Evolutionary conservation across 1,140 invertebrate species (phyloP).

Genomic region (Mercenaria mercenaria): DNA sequence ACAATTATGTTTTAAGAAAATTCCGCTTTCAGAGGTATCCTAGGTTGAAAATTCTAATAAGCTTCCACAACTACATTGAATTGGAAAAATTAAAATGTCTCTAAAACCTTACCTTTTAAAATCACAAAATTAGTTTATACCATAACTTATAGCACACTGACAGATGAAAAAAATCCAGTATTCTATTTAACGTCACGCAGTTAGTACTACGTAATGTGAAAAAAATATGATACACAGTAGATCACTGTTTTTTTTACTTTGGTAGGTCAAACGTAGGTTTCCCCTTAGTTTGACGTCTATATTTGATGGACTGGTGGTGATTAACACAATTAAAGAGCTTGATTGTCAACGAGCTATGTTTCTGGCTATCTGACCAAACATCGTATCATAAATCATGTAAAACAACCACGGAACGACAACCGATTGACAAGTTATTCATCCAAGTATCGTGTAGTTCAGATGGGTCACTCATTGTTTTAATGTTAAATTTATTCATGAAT

Average conservation of each 20-base stretch:
- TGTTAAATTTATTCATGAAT: background rate
- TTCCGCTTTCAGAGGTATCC: no score
- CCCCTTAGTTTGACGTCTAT: background rate
- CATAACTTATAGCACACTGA: no score
- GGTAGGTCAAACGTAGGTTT: background rate
- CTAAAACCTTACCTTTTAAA: no score
- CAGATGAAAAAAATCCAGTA: no score
- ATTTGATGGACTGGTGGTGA: background rate
- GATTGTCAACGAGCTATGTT: background rate
- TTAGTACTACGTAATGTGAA: no score
- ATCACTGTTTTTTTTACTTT: background rate
- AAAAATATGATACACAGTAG: no score
- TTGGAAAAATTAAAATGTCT: no score
- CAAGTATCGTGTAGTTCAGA: background rate
- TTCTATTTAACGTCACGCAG: no score
- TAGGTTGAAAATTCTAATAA: no score
- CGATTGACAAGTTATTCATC: constrained; percentile 11
- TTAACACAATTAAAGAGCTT: background rate
- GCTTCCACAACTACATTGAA: no score
- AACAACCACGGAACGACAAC: background rate
- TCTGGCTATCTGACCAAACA: background rate
- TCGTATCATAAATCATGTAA: background rate
- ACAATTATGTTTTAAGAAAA: no score
- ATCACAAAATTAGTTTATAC: no score
- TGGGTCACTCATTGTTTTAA: constrained; percentile 15